These are phyloP conservation scores for Scaptomyza cyrtandrae DNA, from an alignment of 2,888 invertebrate genomes.

Conservation along the genomic window DNA sequence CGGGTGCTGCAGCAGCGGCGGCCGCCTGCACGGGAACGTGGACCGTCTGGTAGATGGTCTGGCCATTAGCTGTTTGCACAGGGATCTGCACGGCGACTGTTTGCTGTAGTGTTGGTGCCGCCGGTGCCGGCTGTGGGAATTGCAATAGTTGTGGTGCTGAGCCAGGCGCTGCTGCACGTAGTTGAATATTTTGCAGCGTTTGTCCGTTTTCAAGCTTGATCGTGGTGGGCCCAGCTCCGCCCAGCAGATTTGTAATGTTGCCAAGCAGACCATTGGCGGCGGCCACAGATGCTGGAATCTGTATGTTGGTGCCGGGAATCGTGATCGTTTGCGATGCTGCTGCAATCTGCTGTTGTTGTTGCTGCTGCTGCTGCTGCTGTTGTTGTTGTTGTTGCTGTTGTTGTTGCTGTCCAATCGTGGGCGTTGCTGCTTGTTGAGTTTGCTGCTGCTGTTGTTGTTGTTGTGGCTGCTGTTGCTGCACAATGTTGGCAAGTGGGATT, in stretches of 20 bases:
- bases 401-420: conserved; percentile 37
- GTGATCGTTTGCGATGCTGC: conserved; percentile 75
- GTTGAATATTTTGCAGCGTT: conserved; percentile 89
- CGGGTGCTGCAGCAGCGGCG: conserved; percentile 85
- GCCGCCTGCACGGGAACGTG: conserved; percentile 95
- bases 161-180: conserved; percentile 86
- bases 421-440: conserved; percentile 43
- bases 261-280: conserved; percentile 83
- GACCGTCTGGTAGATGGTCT: conserved; percentile 97
- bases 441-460: conserved; percentile 69
- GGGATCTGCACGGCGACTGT: conserved; percentile 93
- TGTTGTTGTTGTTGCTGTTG: conserved; percentile 53
- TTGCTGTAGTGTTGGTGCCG: conserved; percentile 84
- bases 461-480: conserved; percentile 77
- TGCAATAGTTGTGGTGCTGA: conserved; percentile 82
- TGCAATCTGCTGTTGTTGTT: conserved; percentile 56
- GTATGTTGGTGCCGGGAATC: conserved; percentile 84
- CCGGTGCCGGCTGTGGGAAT: conserved; percentile 78
- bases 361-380: conserved; percentile 48
- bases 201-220: conserved; percentile 81
- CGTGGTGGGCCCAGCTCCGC: conserved; percentile 61
- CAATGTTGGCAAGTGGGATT: conserved; percentile 85
- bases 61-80: conserved; percentile 87
- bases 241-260: conserved; percentile 75
- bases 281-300: conserved; percentile 84